Evolutionary conservation across 2,888 invertebrate genomes (phyloP), one percentile per base, ranked within the genome.

Genomic region (Fragum sueziense): DNA sequence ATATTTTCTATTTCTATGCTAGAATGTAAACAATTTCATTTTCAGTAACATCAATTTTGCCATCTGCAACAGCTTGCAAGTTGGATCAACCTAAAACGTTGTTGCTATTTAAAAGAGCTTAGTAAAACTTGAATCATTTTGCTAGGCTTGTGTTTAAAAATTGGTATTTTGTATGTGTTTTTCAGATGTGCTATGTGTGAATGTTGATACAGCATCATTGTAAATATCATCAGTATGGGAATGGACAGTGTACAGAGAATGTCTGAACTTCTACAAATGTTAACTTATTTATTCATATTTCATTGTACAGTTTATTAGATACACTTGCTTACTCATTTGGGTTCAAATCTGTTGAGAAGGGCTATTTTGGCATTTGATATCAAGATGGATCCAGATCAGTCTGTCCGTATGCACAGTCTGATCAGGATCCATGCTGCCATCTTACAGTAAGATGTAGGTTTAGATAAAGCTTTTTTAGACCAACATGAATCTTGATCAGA

Each of bases 181-280:
- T 65, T 65, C 65, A 65, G 65, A 65, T 65, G 65, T 65, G 65
- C 65, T 65, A 65, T 65, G 65, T 65, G 29, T 65, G 41, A 33
- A 41, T 34, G 65, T 41, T 22, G 31, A 57, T 33, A 33, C 34
- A 65, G n/a, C 41, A 2, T 22, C 65, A 65, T 65, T 65, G 65
- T 65, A 65, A 41, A 65, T 65, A 65, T 65, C 65, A 65, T 65
- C 65, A 41, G 25, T 37, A 20, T 37, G 34, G 31, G 54, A 22
- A 59, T 1, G 31, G 61, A 33, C 6, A 27, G 31, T 29, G 6
- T 29, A 7, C 33, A 33, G 33, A 20, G 61, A 33, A 27, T 33
- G 29, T 17, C 2, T 29, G 33, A 33, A 20, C 4, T 61, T 61
- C 33, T 61, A 9, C 9, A 22, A 57, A 11, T 57, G 57, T 61